Base-by-base conservation (phyloP, 2,797 vertebrate genomes). In the Neomorphus geoffroyi region DNA sequence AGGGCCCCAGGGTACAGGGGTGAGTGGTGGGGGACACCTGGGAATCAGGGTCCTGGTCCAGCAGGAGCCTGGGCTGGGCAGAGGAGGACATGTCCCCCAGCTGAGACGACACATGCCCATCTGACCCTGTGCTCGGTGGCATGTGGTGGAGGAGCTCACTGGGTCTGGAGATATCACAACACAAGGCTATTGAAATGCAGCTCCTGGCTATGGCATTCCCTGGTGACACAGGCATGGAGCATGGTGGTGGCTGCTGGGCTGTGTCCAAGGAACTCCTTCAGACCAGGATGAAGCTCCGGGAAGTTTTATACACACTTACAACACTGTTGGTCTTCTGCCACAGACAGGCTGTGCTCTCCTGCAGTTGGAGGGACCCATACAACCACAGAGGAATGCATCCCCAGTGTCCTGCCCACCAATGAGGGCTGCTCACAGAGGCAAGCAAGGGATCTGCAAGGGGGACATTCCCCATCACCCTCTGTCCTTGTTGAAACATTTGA, bases 361-460 rank as follows among this genome's bases (percentile, higher is more conserved):
- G 48, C 19, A 1, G 0, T 26, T 51, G 32, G 51, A 85, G n/a
- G 19, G 23, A 61, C 50, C 11, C 19, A 26, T 81, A 33, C 1
- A 11, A 10, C 33, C 5, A 2, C 19, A 61, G 33, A 72, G 16
- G 33, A 21, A 57, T 0, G 0, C 1, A 7, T 64, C 54, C 21
- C 13, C 6, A 6, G 37, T 1, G 9, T 22, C 8, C 18, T 85
- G 56, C 15, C 43, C 35, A 39, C 46, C 6, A 23, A 17, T 11
- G 32, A 0, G 7, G 7, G 32, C 35, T 13, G 4, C 50, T 74
- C 0, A 0, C 10, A 54, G 28, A 73, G 39, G 18, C 30, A 86
- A 80, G 9, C 0, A 4, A 67, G 16, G 33, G 32, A 57, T 26
- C 50, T 45, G 33, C 2, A 1, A 18, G 21, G 11, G 50, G 15